Conservation (phyloP, 2,888 invertebrate genomes). For the Ametastegia equiseti region DNA sequence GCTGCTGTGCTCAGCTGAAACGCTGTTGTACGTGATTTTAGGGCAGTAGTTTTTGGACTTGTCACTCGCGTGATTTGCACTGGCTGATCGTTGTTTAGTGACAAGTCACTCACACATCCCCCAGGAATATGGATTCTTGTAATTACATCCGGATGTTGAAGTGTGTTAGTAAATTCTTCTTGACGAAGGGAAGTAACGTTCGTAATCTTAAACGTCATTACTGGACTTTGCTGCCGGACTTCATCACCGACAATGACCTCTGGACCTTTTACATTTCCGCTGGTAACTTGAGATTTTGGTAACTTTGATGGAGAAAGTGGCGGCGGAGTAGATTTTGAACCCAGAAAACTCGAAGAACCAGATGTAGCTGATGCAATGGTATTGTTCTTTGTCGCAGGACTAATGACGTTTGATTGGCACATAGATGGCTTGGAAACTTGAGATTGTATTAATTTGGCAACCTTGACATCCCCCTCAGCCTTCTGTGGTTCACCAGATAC, state of each 20-base stretch:
- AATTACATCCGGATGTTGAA: neutral
- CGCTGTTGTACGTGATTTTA: neutral
- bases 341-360: neutral
- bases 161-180: conserved; percentile 60
- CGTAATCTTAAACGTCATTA: conserved; percentile 64
- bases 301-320: neutral
- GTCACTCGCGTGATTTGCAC: neutral
- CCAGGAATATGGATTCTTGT: neutral
- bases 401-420: neutral
- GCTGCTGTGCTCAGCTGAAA: neutral
- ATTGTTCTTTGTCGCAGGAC: neutral
- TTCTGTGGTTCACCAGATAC: conserved; percentile 1
- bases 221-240: neutral
- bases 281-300: neutral
- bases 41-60: neutral
- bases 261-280: neutral
- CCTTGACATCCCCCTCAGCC: neutral
- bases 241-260: neutral
- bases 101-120: neutral
- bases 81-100: neutral
- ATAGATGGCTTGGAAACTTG: neutral
- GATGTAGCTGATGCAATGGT: neutral
- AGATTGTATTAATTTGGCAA: neutral
- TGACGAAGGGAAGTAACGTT: conserved; percentile 66
- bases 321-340: neutral